Percentiles rank a stretch among this genome's conserved stretches.
phyloP scores from a whole-genome alignment of 2,888 invertebrate genomes.

The Hyppa rectilinea region DNA sequence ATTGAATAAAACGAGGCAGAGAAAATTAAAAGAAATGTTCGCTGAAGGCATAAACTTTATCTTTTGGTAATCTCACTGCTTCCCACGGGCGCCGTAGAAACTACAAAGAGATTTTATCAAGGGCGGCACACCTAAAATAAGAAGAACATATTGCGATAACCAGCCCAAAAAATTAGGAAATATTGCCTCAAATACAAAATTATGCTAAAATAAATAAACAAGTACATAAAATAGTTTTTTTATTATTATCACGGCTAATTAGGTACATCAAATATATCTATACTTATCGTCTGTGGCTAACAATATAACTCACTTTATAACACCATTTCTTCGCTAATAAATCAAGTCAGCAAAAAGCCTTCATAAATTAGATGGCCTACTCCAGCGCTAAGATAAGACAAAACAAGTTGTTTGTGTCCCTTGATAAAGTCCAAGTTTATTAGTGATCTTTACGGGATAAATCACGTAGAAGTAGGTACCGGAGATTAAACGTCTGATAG shows the following conservation, averaged over 20 bases:
- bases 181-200: conserved; percentile 1
- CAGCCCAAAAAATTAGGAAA: not conserved
- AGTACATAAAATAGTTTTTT: not conserved
- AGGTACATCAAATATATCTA: not conserved
- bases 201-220: not conserved
- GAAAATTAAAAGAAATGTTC: conserved; percentile 45
- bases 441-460: conserved; percentile 27
- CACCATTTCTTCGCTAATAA: not conserved
- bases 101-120: conserved; percentile 16
- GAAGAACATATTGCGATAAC: conserved; percentile 11
- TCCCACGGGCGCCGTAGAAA: conserved; percentile 24
- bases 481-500: conserved; percentile 24
- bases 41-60: conserved; percentile 28
- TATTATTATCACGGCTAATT: not conserved
- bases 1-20: not conserved
- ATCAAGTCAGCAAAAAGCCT: conserved; percentile 9
- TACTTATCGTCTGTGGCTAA: not conserved
- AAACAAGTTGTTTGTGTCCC: conserved; percentile 62
- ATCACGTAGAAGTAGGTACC: conserved; percentile 25
- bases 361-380: conserved; percentile 37
- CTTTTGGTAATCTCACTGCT: conserved; percentile 19
- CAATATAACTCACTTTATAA: not conserved
- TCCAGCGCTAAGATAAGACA: conserved; percentile 33
- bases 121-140: conserved; percentile 10
- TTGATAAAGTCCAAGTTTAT: conserved; percentile 30